Evolutionary conservation across 2,113 vertebrate species (phyloP).

Genomic region (Pipa parva): DNA sequence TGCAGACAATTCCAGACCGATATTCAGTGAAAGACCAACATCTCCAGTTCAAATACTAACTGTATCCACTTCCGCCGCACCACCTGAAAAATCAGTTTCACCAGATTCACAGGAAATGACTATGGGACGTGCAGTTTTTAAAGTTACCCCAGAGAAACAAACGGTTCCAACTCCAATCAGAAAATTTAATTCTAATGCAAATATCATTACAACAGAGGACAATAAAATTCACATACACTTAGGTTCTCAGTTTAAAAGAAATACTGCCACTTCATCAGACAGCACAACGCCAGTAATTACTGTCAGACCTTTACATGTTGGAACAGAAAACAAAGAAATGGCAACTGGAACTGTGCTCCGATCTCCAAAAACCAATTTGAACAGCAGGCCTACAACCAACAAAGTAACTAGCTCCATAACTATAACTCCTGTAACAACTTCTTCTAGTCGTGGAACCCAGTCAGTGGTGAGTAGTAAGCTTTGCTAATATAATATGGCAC

Average conservation of each 20-base stretch:
- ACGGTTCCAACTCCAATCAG: constrained; percentile 59
- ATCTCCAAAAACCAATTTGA: constrained; percentile 67
- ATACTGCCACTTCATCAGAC: constrained; percentile 54
- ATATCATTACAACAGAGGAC: constrained; percentile 90
- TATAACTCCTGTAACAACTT: constrained; percentile 78
- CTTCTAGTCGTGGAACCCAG: constrained; percentile 73
- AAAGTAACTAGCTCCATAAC: constrained; percentile 94
- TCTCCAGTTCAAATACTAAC: constrained; percentile 89
- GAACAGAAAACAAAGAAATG: constrained; percentile 69
- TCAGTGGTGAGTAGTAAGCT: constrained; percentile 74
- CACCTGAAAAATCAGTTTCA: constrained; percentile 59
- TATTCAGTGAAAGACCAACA: constrained; percentile 58
- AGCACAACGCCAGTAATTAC: constrained; percentile 64
- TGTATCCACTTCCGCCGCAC: constrained; percentile 74
- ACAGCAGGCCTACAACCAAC: constrained; percentile 58
- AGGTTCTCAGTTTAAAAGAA: constrained; percentile 78
- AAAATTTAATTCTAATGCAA: constrained; percentile 79
- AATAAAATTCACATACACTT: constrained; percentile 97
- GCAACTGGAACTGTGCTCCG: constrained; percentile 79
- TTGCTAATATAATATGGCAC: no score
- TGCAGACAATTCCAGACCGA: constrained; percentile 60
- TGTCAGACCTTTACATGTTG: constrained; percentile 66
- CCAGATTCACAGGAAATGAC: constrained; percentile 68
- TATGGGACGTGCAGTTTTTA: constrained; percentile 75
- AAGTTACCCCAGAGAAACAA: constrained; percentile 81